phyloP scores from a whole-genome alignment of 2,888 invertebrate genomes.

The Plutella xylostella region DNA sequence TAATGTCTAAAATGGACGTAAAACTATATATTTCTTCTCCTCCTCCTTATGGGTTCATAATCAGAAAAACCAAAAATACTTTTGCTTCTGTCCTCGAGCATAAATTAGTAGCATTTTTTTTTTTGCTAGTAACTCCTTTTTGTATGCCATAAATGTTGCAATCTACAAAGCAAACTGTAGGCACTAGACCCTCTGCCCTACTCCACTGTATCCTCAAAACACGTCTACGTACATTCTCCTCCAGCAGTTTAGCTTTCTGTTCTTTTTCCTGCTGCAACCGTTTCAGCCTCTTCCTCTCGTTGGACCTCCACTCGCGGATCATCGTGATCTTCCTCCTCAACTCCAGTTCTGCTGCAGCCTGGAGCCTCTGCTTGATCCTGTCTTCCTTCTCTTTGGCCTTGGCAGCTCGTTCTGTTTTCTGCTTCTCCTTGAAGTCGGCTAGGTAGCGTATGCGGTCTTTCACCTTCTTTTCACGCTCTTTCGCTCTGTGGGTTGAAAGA shows the following conservation, averaged over 20 bases:
- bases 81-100: too few species aligned
- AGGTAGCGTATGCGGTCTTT: slow-evolving; percentile 46
- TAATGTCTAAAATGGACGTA: not conserved
- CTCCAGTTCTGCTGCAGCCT: slow-evolving; percentile 56
- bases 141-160: too few species aligned
- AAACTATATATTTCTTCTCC: not conserved
- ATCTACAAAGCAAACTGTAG: too few species aligned
- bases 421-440: slow-evolving; percentile 44
- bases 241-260: slow-evolving; percentile 31
- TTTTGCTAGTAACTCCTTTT: too few species aligned
- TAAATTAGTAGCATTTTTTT: too few species aligned
- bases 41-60: too few species aligned
- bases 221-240: slow-evolving; percentile 35
- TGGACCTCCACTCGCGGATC: slow-evolving; percentile 51
- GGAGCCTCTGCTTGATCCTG: slow-evolving; percentile 50
- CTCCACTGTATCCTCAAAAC: too few species aligned
- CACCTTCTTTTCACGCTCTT: slow-evolving; percentile 49
- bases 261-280: slow-evolving; percentile 44
- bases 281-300: slow-evolving; percentile 48
- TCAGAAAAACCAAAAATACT: too few species aligned
- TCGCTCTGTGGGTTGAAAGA: slow-evolving; percentile 31
- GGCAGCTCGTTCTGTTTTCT: slow-evolving; percentile 39
- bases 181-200: too few species aligned
- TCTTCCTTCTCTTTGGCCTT: slow-evolving; percentile 41
- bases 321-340: slow-evolving; percentile 54